A percentile compares a stretch with the other conserved stretches of the same genome.
Evolutionary conservation across 2,888 invertebrate genomes (phyloP).

Genomic region (Ophraella communa): DNA sequence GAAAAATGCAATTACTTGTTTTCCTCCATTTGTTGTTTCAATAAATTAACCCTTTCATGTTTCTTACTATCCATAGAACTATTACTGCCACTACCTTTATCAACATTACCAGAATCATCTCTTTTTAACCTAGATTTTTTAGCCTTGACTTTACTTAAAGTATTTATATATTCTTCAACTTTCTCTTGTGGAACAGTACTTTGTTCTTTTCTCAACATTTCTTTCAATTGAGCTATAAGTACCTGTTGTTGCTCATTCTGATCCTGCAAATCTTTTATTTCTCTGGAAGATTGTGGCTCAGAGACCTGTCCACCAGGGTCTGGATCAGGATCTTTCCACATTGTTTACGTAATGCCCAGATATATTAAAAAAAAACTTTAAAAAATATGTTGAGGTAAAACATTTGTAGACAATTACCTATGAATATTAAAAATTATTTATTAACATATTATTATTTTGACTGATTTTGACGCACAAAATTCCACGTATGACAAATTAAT

Average conservation of each 20-base stretch:
- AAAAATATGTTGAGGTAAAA: neutral
- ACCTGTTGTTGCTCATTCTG: slow-evolving; percentile 58
- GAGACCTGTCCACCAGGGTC: slow-evolving; percentile 46
- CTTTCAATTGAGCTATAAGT: slow-evolving; percentile 58
- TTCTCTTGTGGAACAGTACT: slow-evolving; percentile 57
- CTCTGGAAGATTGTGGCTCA: slow-evolving; percentile 40
- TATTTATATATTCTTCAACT: slow-evolving; percentile 59
- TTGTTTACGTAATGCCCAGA: slow-evolving; percentile 31
- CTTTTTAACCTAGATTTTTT: slow-evolving; percentile 52
- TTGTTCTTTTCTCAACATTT: slow-evolving; percentile 59
- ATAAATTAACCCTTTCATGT: slow-evolving; percentile 59
- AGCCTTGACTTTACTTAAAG: slow-evolving; percentile 55
- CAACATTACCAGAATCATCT: slow-evolving; percentile 39
- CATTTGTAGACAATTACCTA: slow-evolving; percentile 8
- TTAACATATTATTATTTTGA: slow-evolving; percentile 12
- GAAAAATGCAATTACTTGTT: slow-evolving; percentile 56
- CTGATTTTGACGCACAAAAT: slow-evolving; percentile 12
- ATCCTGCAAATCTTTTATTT: slow-evolving; percentile 55
- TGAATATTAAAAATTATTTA: slow-evolving; percentile 3
- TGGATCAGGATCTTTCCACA: slow-evolving; percentile 56
- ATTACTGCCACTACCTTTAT: slow-evolving; percentile 27
- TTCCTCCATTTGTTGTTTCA: slow-evolving; percentile 64
- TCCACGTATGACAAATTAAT: slow-evolving; percentile 19
- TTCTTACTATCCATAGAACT: slow-evolving; percentile 61
- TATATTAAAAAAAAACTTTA: neutral